phyloP scores from a whole-genome alignment of 2,113 vertebrate genomes.

The Melanerpes formicivorus region DNA sequence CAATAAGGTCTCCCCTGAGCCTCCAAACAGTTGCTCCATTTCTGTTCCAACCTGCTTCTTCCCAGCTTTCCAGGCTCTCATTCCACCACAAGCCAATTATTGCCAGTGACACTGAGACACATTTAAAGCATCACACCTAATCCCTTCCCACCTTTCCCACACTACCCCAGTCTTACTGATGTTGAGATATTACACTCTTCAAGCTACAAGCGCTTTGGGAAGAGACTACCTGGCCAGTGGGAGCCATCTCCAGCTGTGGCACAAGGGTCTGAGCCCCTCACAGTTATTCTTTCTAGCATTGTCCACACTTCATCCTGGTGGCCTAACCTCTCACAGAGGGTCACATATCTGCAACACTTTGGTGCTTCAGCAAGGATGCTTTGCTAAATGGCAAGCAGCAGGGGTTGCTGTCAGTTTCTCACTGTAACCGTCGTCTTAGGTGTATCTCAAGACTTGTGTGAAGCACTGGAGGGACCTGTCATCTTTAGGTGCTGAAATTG shows the following conservation, averaged over 20 bases:
- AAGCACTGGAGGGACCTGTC: background rate
- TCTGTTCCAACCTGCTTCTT: background rate
- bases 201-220: background rate
- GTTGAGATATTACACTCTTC: background rate
- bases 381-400: background rate
- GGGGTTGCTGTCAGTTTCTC: background rate
- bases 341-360: background rate
- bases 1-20: too few species aligned
- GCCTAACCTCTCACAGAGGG: fast-evolving
- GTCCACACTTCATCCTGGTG: background rate
- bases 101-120: background rate
- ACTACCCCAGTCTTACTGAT: background rate
- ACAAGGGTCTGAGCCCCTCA: background rate
- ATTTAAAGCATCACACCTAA: background rate
- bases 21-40: background rate
- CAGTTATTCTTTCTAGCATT: background rate
- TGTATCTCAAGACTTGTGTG: background rate
- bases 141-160: background rate
- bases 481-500: background rate
- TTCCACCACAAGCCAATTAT: background rate
- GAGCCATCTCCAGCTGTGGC: background rate
- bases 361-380: background rate
- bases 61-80: background rate
- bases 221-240: background rate
- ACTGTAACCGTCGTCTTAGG: background rate